A percentile compares a stretch with the other conserved stretches of the same genome.
Evolutionary conservation across 2,797 vertebrate genomes (phyloP).

Genomic region (Mionectes olivaceus): DNA sequence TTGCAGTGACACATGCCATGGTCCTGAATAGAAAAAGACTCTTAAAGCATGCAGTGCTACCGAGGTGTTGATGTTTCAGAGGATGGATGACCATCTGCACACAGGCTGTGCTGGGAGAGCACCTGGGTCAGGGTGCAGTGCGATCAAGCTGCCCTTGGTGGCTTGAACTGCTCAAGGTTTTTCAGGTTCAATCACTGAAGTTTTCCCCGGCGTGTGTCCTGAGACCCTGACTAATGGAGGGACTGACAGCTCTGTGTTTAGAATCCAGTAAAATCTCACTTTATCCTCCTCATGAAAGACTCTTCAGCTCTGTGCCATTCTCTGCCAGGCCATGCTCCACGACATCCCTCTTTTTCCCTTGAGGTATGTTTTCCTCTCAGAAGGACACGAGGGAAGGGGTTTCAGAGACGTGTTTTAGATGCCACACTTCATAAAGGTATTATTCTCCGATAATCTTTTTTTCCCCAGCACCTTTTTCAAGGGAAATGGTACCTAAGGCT

Average conservation of each 20-base stretch:
- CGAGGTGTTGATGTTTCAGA: neutral
- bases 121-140: neutral
- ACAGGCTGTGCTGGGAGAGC: neutral
- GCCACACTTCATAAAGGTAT: neutral
- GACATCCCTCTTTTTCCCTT: neutral
- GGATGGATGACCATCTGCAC: neutral
- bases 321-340: neutral
- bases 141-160: accelerated
- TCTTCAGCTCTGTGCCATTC: neutral
- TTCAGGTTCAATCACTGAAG: neutral
- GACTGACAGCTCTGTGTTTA: neutral
- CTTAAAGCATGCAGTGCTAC: accelerated
- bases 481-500: neutral
- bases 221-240: neutral
- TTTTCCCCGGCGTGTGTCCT: accelerated
- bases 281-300: neutral
- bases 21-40: neutral
- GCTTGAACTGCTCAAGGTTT: neutral
- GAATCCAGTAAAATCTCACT: neutral
- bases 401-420: neutral
- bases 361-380: neutral
- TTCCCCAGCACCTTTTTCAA: neutral
- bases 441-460: neutral
- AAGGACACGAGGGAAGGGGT: neutral
- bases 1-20: neutral